Percentiles rank a stretch among this genome's conserved stretches.
Evolutionary conservation across 2,888 invertebrate species (phyloP).

Genomic region (Hyppa rectilinea): DNA sequence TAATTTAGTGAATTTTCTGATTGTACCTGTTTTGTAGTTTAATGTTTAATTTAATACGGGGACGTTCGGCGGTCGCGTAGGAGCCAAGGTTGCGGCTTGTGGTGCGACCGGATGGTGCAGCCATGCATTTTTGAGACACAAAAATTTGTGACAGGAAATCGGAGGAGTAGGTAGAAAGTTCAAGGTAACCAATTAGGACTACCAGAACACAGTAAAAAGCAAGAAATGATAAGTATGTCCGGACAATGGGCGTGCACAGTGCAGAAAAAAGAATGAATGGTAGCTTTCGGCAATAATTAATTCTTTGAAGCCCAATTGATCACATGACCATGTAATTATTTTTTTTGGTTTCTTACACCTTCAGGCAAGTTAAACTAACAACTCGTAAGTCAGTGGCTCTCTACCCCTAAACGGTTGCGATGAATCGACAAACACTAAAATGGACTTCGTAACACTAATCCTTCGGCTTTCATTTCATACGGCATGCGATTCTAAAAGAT

Average conservation of each 20-base stretch:
- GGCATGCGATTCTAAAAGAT: conserved; percentile 43
- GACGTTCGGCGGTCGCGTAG: conserved; percentile 46
- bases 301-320: not conserved
- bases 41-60: conserved; percentile 54
- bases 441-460: not conserved
- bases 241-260: not conserved
- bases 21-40: conserved; percentile 9
- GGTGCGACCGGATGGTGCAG: conserved; percentile 52
- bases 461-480: conserved; percentile 21
- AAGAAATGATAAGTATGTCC: not conserved
- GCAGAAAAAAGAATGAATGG: not conserved
- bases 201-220: not conserved
- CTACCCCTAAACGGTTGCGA: not conserved
- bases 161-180: not conserved
- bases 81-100: conserved; percentile 57
- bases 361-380: too few species aligned
- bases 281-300: not conserved
- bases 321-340: too few species aligned
- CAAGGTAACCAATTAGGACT: not conserved
- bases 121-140: conserved; percentile 49
- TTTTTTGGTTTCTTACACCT: too few species aligned
- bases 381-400: not conserved
- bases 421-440: not conserved
- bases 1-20: conserved; percentile 26
- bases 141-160: conserved; percentile 7